These are phyloP conservation scores for Perccottus glenii DNA, from an alignment of 2,113 vertebrate species.

Conservation along the genomic window DNA sequence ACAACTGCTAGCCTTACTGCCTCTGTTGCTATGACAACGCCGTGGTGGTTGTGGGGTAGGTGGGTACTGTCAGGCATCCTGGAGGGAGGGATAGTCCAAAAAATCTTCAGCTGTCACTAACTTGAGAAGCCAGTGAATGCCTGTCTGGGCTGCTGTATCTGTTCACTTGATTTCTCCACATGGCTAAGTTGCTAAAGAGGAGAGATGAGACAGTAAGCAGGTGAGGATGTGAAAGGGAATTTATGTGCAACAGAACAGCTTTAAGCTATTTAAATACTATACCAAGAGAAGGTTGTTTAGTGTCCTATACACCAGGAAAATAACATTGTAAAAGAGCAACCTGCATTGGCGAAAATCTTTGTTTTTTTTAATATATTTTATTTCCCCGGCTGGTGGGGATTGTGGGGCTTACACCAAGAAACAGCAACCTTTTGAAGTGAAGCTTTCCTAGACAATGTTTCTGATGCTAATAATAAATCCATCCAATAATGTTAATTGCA, in stretches of 20 bases:
- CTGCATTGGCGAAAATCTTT: too few relatives aligned
- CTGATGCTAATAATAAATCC: too few relatives aligned
- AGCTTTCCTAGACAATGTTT: too few relatives aligned
- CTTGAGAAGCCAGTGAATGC: conserved; percentile 33
- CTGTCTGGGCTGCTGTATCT: conserved; percentile 13
- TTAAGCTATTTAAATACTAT: conserved; percentile 1
- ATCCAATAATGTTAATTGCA: too few relatives aligned
- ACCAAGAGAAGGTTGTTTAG: not conserved
- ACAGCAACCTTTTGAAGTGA: too few relatives aligned
- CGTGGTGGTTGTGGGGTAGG: not conserved
- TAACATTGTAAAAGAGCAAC: too few relatives aligned
- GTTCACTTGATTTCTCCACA: conserved; percentile 16
- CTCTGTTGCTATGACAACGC: conserved; percentile 73
- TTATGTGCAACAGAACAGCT: conserved; percentile 14
- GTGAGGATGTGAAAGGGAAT: conserved; percentile 15
- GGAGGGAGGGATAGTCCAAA: conserved; percentile 63
- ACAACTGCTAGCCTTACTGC: conserved; percentile 64
- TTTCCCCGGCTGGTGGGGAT: too few relatives aligned
- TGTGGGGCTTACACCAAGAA: too few relatives aligned
- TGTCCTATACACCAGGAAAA: too few relatives aligned
- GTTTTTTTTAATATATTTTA: too few relatives aligned
- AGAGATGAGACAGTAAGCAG: conserved; percentile 21
- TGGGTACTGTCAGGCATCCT: conserved; percentile 62
- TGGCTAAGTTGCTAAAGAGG: conserved; percentile 15
- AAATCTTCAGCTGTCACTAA: conserved; percentile 69